These are phyloP conservation scores for Leptodactylus fuscus DNA, from an alignment of 2,113 vertebrate species.

Conservation along the genomic window DNA sequence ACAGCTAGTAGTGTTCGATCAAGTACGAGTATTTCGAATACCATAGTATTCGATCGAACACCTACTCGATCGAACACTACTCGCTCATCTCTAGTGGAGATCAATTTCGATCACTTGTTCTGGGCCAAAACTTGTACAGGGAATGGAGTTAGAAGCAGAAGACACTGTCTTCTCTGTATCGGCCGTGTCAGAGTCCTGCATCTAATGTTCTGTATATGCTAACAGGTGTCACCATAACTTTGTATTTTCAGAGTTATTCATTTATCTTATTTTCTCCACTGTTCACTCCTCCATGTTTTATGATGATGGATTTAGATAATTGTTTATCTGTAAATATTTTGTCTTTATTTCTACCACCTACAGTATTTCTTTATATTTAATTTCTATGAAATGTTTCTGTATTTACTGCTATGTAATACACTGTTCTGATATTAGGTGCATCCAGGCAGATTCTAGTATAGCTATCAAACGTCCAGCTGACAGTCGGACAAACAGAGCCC, in stretches of 20 bases:
- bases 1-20: no score
- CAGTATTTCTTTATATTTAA: not conserved
- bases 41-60: no score
- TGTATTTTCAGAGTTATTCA: not conserved
- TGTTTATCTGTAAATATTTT: slow-evolving; percentile 1
- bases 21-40: no score
- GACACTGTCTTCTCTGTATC: no score
- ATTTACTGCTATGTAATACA: not conserved
- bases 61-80: no score
- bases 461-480: slow-evolving; percentile 31
- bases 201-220: no score
- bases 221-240: not conserved
- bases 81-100: no score
- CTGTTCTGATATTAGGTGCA: not conserved
- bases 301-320: not conserved
- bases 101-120: no score
- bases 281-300: not conserved
- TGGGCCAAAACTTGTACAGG: no score
- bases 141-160: no score
- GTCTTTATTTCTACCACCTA: not conserved
- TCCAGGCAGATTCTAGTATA: not conserved
- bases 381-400: not conserved
- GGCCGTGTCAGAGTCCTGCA: no score
- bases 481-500: slow-evolving; percentile 16
- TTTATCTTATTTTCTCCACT: not conserved